Evolutionary conservation across 2,797 vertebrate species (phyloP), one percentile per base, ranked within the genome.

Genomic region (Enteromius argenteus): DNA sequence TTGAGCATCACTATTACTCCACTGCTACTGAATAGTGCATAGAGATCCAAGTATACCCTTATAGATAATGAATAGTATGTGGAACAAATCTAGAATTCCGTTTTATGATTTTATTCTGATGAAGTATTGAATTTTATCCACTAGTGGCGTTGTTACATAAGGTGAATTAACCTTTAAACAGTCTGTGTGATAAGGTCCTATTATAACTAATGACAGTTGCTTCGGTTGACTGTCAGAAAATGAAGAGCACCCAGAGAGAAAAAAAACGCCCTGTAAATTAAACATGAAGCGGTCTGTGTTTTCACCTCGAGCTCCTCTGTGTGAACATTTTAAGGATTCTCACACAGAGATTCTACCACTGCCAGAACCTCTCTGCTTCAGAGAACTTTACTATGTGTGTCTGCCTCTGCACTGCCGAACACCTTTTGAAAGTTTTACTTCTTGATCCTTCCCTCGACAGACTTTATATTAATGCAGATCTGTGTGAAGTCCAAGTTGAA

Each of bases 231-330:
- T 81, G 74, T 81, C 46, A 58, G 78, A 80, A 35, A 81, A 60
- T 60, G 74, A 67, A 71, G 73, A 85, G 77, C 77, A 42, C 72
- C 67, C 69, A 23, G 58, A 86, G 80, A 68, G 80, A 78, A 85
- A 84, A 32, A 81, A 71, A 79, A 30, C 64, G 53, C 77, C 44
- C 44, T 85, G 88, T 92, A 83, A 93, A 93, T 94, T 90, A 92
- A 92, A 92, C 88, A 92, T 91, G 85, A 90, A 49, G 32, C 42
- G 8, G 72, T 85, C 76, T 89, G 87, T 88, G 88, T 91, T 91
- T 89, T 79, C 51, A 76, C 42, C 74, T 85, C 27, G 6, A 74
- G 67, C 77, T 78, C 56, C 81, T 62, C 53, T 76, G 79, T 23
- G n/a, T 81, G 86, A 67, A 73, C 80, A 82, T 87, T 87, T 81